phyloP scores from a whole-genome alignment of 2,113 vertebrate genomes.

The Oreochromis aureus region DNA sequence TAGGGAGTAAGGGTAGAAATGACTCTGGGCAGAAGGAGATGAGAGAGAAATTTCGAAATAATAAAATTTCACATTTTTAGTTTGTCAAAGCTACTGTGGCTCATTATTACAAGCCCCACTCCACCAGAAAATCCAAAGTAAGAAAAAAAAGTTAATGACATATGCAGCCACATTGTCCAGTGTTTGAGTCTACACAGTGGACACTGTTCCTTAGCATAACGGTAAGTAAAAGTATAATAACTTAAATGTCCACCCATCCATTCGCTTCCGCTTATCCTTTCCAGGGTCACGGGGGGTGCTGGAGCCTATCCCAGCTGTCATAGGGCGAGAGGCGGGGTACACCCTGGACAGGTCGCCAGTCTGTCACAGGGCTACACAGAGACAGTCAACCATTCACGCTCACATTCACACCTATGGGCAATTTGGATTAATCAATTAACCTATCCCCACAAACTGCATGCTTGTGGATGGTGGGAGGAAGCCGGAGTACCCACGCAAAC shows the following conservation, averaged over 20 bases:
- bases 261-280: too few relatives aligned
- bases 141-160: not conserved
- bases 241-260: not conserved
- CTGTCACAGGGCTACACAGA: too few relatives aligned
- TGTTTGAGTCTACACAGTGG: not conserved
- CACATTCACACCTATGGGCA: too few relatives aligned
- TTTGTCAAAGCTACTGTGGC: not conserved
- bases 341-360: too few relatives aligned
- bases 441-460: too few relatives aligned
- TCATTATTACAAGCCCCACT: not conserved
- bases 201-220: not conserved
- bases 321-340: too few relatives aligned
- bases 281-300: too few relatives aligned
- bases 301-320: too few relatives aligned
- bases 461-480: too few relatives aligned
- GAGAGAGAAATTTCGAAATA: not conserved
- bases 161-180: not conserved
- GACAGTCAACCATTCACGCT: too few relatives aligned
- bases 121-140: not conserved
- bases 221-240: not conserved
- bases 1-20: not conserved
- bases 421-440: too few relatives aligned
- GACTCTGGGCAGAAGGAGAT: not conserved
- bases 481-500: too few relatives aligned
- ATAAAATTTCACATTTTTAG: not conserved